phyloP scores from a whole-genome alignment of 1,140 invertebrate species.

The Heliconius eleuchia region DNA sequence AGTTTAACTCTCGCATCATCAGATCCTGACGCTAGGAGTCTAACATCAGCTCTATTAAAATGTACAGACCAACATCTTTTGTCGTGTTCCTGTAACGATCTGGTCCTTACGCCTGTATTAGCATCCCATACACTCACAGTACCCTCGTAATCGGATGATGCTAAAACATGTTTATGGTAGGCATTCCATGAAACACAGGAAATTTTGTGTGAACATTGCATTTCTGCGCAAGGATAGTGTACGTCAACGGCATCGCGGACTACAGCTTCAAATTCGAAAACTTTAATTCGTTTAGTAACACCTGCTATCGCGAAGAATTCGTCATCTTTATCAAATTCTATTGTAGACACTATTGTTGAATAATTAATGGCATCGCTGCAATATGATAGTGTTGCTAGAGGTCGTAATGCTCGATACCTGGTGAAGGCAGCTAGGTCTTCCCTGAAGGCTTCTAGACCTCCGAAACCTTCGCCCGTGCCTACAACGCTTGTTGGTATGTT shows the following conservation, averaged over 20 bases:
- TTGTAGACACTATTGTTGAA: slow-evolving; percentile 97
- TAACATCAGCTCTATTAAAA: slow-evolving; percentile 95
- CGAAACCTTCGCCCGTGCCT: slow-evolving; percentile 33
- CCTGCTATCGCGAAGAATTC: slow-evolving; percentile 98
- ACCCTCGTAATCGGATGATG: slow-evolving; percentile 98
- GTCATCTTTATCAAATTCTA: slow-evolving; percentile 98
- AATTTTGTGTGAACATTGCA: slow-evolving; percentile 97
- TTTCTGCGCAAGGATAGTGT: slow-evolving; percentile 96
- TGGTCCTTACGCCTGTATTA: slow-evolving; percentile 87
- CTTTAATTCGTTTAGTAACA: slow-evolving; percentile 97
- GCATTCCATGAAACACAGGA: slow-evolving; percentile 97
- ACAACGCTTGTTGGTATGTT: slow-evolving; percentile 7
- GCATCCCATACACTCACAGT: slow-evolving; percentile 97
- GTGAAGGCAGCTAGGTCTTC: slow-evolving; percentile 89
- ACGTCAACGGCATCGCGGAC: slow-evolving; percentile 93
- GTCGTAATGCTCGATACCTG: slow-evolving; percentile 82
- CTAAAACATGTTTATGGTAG: slow-evolving; percentile 94
- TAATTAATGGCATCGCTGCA: slow-evolving; percentile 92
- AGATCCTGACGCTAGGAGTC: slow-evolving; percentile 95
- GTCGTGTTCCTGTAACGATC: slow-evolving; percentile 94
- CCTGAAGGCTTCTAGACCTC: slow-evolving; percentile 90
- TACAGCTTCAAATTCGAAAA: slow-evolving; percentile 94
- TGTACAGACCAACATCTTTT: slow-evolving; percentile 98
- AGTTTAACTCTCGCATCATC: slow-evolving; percentile 97
- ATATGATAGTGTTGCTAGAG: slow-evolving; percentile 94